A percentile compares a stretch with the other conserved stretches of the same genome.
These are phyloP conservation scores for Acropternis orthonyx DNA, from an alignment of 2,797 vertebrate genomes.

Conservation along the genomic window DNA sequence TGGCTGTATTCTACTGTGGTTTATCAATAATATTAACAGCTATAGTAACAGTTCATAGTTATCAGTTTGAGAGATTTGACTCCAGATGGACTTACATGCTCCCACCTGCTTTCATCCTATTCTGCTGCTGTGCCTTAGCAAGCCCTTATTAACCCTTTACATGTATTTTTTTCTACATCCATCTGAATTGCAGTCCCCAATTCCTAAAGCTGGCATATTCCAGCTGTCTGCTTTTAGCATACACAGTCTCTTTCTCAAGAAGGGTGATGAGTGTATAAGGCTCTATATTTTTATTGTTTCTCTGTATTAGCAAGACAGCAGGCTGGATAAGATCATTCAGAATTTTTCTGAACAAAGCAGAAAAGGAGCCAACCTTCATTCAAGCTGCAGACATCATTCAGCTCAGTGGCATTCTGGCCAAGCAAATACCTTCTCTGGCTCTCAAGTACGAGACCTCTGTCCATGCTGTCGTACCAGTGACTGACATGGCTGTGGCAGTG, in stretches of 20 bases:
- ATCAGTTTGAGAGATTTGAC: background rate
- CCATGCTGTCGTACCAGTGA: background rate
- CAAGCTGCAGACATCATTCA: background rate
- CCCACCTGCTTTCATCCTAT: background rate
- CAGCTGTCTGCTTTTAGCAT: background rate
- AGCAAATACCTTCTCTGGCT: background rate
- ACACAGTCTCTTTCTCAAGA: background rate
- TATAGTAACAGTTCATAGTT: background rate
- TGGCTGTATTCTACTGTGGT: background rate
- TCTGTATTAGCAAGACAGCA: background rate
- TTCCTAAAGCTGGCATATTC: background rate
- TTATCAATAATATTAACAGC: background rate
- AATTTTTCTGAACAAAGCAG: background rate
- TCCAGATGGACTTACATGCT: accelerated
- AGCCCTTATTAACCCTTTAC: background rate
- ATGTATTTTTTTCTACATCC: background rate
- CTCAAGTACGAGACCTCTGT: background rate
- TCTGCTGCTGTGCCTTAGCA: background rate
- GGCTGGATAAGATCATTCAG: background rate
- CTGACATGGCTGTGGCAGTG: background rate
- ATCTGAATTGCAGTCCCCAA: background rate
- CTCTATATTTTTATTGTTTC: background rate
- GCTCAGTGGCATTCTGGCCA: background rate
- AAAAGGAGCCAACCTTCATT: background rate
- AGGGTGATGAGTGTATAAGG: background rate